Evolutionary conservation across 2,797 vertebrate species (phyloP).

Genomic region (Cyclura pinguis): DNA sequence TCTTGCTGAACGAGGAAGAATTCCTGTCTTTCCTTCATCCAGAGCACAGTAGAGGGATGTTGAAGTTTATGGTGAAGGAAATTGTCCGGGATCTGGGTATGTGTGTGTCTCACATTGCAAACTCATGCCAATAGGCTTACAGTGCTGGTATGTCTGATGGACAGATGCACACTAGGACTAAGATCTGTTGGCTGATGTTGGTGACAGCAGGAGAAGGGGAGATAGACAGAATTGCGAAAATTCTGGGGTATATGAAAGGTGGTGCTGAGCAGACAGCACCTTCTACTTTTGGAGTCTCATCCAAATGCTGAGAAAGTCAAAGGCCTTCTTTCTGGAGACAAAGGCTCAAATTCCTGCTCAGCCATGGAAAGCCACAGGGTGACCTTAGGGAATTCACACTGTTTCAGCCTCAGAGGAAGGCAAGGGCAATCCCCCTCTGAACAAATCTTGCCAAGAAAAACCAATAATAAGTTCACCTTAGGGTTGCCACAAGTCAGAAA

Average conservation of each 20-base stretch:
- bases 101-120: not conserved
- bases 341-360: no score
- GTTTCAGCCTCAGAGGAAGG: no score
- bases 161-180: not conserved
- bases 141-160: not conserved
- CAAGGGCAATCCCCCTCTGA: no score
- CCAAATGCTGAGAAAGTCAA: not conserved
- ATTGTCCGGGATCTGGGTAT: constrained; percentile 93
- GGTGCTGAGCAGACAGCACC: no score
- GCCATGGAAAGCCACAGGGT: no score
- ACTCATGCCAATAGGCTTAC: no score
- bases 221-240: no score
- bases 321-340: not conserved
- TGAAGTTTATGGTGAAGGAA: constrained; percentile 97
- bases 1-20: constrained; percentile 91
- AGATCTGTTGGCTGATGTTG: not conserved
- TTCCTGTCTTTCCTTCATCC: constrained; percentile 97
- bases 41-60: constrained; percentile 95
- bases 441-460: no score
- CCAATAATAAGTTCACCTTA: no score
- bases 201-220: no score
- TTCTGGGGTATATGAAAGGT: not conserved
- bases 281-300: not conserved
- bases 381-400: no score
- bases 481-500: no score